Base-by-base conservation (phyloP, 2,888 invertebrate species). In the Hartigia nigra region DNA sequence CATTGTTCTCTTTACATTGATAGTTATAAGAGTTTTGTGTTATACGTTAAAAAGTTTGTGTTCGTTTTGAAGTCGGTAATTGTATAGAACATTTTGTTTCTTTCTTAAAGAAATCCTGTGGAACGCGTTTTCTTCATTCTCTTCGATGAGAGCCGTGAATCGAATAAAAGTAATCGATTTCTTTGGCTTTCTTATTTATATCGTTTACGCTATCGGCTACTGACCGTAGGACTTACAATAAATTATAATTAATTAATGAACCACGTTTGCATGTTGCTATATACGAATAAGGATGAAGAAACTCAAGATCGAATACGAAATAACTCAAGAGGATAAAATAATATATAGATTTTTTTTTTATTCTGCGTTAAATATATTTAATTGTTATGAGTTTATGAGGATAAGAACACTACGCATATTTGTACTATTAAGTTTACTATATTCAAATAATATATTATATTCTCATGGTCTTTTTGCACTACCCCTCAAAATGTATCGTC, bases 381-480 rank as follows among this genome's bases (percentile, higher is more conserved):
- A 84, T 84, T 86, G 83, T 85, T 86, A 84, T 83, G 81, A 84
- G 80, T 85, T 84, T 83, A 84, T 74, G 80, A 82, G 77, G 74
- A 81, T 82, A 80, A 84, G 70, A 78, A 74, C 77, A 35, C 69
- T 80, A 86, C 83, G 78, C 86, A 84, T 87, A 87, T 88, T 85
- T 88, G 86, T 88, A 89, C 85, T 85, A 87, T 88, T 90, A 89
- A 90, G 89, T 90, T 89, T 87, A 86, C 82, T 77, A 85, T 82
- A 88, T 88, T 88, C 87, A 87, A 87, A 88, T 88, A 88, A 88
- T 86, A 88, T 88, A 88, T 88, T 88, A 85, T 87, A 88, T 86
- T 87, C 80, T 87, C 87, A 87, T 84, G 76, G 86, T 86, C 89
- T 83, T 88, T 86, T 89, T 87, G 84, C 86, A 88, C 86, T 84